These are phyloP conservation scores for Epizoanthus illoricatus DNA, from an alignment of 92 coral and sea anemone species.

Conservation along the genomic window DNA sequence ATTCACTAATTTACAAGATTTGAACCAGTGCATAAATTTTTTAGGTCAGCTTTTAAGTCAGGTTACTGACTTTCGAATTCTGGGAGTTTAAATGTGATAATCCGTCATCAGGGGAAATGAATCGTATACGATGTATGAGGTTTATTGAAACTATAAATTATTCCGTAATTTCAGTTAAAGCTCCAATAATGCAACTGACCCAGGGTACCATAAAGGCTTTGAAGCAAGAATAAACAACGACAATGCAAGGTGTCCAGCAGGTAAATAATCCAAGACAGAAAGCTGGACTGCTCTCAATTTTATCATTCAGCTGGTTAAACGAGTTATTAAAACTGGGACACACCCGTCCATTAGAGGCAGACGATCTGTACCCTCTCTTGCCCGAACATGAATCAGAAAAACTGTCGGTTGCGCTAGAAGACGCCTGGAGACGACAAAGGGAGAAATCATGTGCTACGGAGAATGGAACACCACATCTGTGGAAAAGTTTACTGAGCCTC, in stretches of 20 bases:
- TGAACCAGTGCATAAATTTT: no score
- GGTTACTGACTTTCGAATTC: no score
- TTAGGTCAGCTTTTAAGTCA: no score
- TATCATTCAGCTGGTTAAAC: slow-evolving; percentile 13
- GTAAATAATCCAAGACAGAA: slow-evolving; percentile 1
- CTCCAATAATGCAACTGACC: background rate
- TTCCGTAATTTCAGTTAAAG: no score
- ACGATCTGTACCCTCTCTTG: slow-evolving; percentile 12
- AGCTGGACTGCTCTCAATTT: background rate
- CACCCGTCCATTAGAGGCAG: slow-evolving; percentile 5
- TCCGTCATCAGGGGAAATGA: no score
- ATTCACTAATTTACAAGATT: no score
- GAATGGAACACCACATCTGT: background rate
- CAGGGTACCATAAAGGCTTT: background rate
- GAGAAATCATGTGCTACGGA: background rate
- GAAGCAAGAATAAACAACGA: background rate
- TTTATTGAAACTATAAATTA: no score
- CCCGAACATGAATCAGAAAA: slow-evolving; percentile 19
- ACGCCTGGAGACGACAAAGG: slow-evolving; percentile 1
- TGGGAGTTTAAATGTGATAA: no score
- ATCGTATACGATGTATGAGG: no score
- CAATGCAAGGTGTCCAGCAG: background rate
- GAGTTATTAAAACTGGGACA: slow-evolving; percentile 19
- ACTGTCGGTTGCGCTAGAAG: no score
- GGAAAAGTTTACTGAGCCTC: background rate